Base-by-base conservation (phyloP, 1,140 invertebrate species). In the Drosophila bifasciata region DNA sequence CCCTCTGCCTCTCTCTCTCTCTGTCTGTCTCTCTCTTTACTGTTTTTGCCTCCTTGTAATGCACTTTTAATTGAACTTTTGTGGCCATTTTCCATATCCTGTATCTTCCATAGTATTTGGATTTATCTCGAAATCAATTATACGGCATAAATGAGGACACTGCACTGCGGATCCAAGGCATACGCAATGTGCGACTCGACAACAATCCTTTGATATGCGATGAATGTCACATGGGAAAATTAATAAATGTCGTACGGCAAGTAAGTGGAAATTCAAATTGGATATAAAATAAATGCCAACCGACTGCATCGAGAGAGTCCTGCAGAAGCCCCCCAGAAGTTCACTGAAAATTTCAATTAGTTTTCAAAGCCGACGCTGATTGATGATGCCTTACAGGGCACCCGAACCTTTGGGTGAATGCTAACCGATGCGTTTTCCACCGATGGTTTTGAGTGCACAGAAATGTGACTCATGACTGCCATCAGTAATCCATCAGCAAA, bases 191-290 rank as follows among this genome's bases (percentile, higher is more conserved):
- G 7, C 91, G 92, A 16, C 76, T 95, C 49, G 92, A 94, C 46
- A 92, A 92, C 25, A 95, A 95, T 92, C 94, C 94, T 5, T 94
- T 94, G 93, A 92, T 93, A 39, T 95, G 95, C 81, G 94, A 95
- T 81, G 88, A 93, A 66, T 95, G 95, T 86, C 92, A 93, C 81
- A 93, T 93, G 91, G 91, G 91, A 5, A 90, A 91, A 89, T 79
- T 92, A 64, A 91, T 92, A 74, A 80, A 90, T 76, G 86, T 90
- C 44, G 90, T 91, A 40, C 74, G 83, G 46, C 79, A 91, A 73
- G 91, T 91, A 89, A 91, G 90, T 90, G 13, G 13, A n/a, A 76
- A 79, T 51, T 39, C 8, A 44, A 49, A 21, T 23, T 16, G 21
- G 13, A 48, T 28, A 48, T 45, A 53, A 76, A 56, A 51, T 61